Percentiles rank a stretch among this genome's conserved stretches.
These are phyloP conservation scores for Carassius carassius DNA, from an alignment of 2,113 vertebrate genomes.

Conservation along the genomic window DNA sequence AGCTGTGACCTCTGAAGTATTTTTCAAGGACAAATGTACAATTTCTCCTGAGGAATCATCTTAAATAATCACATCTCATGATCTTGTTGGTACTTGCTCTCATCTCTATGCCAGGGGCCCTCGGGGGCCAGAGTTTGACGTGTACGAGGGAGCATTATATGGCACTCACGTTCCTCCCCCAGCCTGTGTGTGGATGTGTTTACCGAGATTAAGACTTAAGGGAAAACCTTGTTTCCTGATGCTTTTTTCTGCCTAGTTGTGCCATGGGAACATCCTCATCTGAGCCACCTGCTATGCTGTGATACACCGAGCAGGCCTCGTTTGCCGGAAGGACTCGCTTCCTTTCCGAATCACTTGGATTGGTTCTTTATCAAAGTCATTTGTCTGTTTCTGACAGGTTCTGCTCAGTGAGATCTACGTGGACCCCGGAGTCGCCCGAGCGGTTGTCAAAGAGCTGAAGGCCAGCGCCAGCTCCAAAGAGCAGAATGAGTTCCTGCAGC, in stretches of 20 bases:
- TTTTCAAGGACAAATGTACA: neutral
- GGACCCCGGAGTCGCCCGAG: conserved; percentile 84
- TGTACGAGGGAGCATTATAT: conserved; percentile 5
- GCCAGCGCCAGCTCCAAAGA: conserved; percentile 89
- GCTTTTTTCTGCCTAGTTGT: neutral
- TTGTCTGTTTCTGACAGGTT: conserved; percentile 74
- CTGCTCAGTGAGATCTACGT: conserved; percentile 93
- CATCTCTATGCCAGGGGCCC: neutral
- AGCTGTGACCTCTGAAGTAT: conserved; percentile 16
- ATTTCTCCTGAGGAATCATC: conserved; percentile 31
- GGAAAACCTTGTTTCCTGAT: conserved; percentile 29
- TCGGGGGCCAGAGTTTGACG: conserved; percentile 6
- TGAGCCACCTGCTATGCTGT: neutral
- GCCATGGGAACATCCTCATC: conserved; percentile 24
- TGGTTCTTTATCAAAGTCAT: neutral
- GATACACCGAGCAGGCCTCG: neutral
- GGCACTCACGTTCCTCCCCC: conserved; percentile 4
- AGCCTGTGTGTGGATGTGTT: conserved; percentile 28
- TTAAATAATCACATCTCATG: neutral
- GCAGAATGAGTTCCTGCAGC: conserved; percentile 90
- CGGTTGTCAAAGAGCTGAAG: conserved; percentile 93
- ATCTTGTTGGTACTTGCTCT: conserved; percentile 35
- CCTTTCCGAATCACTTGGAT: neutral
- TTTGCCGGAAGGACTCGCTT: neutral
- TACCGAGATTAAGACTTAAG: conserved; percentile 28